These are phyloP conservation scores for Oophaga sylvatica DNA, from an alignment of 2,797 vertebrate genomes.

Conservation along the genomic window DNA sequence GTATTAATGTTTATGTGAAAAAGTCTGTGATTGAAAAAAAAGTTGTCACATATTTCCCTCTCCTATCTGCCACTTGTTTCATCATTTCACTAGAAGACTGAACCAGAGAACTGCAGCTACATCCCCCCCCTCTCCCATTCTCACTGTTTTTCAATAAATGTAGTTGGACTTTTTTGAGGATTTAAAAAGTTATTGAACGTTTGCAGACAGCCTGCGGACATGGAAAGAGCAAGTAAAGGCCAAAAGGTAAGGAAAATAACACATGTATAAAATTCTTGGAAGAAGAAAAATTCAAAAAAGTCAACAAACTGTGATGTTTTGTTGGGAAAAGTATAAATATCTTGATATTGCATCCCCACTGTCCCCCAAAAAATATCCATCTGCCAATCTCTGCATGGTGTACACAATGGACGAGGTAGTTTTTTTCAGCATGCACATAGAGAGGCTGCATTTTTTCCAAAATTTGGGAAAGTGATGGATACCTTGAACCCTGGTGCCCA, in stretches of 20 bases:
- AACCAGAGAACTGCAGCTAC: background rate
- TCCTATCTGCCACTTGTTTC: background rate
- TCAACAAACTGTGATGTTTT: no score
- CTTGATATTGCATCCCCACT: no score
- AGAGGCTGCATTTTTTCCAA: no score
- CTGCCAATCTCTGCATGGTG: no score
- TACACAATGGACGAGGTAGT: no score
- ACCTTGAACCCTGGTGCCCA: no score
- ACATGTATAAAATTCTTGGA: background rate
- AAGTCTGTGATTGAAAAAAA: background rate
- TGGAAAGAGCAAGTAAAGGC: background rate
- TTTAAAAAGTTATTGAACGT: background rate
- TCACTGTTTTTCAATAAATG: background rate
- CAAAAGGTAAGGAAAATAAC: background rate
- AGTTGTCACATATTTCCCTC: background rate
- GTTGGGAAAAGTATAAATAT: no score
- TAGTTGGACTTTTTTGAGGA: background rate
- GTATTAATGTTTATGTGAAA: background rate
- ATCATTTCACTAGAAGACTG: background rate
- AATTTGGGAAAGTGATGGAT: no score
- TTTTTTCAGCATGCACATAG: no score
- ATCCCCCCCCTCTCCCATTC: background rate
- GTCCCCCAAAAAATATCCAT: no score
- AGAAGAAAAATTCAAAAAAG: no score
- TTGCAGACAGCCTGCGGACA: background rate